phyloP scores from a whole-genome alignment of 2,113 vertebrate species.

The Caracal caracal region DNA sequence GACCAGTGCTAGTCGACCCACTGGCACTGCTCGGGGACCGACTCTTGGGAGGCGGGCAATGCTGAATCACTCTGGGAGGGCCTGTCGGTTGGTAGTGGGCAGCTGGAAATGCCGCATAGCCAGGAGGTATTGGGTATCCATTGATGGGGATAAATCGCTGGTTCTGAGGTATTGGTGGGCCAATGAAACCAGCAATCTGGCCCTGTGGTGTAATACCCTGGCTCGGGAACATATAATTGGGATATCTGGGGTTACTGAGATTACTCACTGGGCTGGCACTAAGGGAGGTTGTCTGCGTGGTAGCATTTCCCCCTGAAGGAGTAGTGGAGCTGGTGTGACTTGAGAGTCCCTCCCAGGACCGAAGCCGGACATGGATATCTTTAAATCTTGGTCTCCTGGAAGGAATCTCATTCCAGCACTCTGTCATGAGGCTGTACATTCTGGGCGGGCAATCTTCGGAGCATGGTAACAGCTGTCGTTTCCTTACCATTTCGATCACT shows the following conservation, averaged over 20 bases:
- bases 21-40: slow-evolving; percentile 98
- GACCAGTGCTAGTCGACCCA: slow-evolving; percentile 98
- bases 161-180: slow-evolving; percentile 90
- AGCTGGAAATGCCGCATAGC: slow-evolving; percentile 96
- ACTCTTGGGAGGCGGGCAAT: slow-evolving; percentile 97
- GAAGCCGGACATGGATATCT: slow-evolving; percentile 94
- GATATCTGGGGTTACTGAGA: slow-evolving; percentile 95
- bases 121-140: slow-evolving; percentile 96
- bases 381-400: slow-evolving; percentile 94
- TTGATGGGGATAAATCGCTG: slow-evolving; percentile 98
- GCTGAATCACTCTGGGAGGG: slow-evolving; percentile 92
- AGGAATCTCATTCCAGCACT: slow-evolving; percentile 98
- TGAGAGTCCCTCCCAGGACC: slow-evolving; percentile 97
- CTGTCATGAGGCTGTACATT: slow-evolving; percentile 96
- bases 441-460: slow-evolving; percentile 98
- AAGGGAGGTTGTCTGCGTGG: slow-evolving; percentile 98
- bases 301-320: slow-evolving; percentile 96
- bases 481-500: slow-evolving; percentile 98
- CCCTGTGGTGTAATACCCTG: slow-evolving; percentile 91
- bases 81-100: slow-evolving; percentile 91
- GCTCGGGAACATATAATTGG: slow-evolving; percentile 94
- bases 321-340: slow-evolving; percentile 98
- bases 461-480: slow-evolving; percentile 95
- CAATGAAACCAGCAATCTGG: slow-evolving; percentile 92
- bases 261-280: slow-evolving; percentile 98